Percentiles rank a stretch among this genome's conserved stretches.
phyloP scores from a whole-genome alignment of 2,797 vertebrate species.

The Pygocentrus nattereri region DNA sequence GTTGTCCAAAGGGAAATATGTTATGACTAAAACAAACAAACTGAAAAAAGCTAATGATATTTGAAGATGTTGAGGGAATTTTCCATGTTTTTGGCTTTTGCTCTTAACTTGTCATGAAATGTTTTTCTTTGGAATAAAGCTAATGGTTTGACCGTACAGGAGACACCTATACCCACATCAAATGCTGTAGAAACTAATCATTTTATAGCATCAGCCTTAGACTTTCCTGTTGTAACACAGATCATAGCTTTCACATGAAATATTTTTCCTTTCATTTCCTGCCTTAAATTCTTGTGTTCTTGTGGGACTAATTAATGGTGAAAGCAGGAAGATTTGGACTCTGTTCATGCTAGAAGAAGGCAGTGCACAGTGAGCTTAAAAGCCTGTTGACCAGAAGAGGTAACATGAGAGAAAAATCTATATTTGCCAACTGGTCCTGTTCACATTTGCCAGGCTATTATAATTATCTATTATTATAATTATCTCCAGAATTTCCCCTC shows the following conservation, averaged over 20 bases:
- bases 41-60: neutral
- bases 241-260: constrained; percentile 15
- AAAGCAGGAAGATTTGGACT: constrained; percentile 88
- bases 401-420: constrained; percentile 96
- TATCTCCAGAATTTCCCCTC: constrained; percentile 76
- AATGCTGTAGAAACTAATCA: neutral
- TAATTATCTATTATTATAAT: constrained; percentile 80
- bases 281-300: constrained; percentile 73
- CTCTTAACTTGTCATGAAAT: neutral
- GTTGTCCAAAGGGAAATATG: neutral
- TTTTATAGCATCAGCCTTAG: constrained; percentile 6
- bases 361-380: constrained; percentile 92
- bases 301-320: constrained; percentile 87
- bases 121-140: neutral
- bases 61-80: neutral
- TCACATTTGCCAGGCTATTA: constrained; percentile 84
- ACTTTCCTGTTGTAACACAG: constrained; percentile 31
- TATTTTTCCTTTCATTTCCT: constrained; percentile 65
- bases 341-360: constrained; percentile 83
- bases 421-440: constrained; percentile 88
- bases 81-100: constrained; percentile 1
- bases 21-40: neutral
- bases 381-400: constrained; percentile 88
- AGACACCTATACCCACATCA: neutral
- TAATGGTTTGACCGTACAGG: neutral